Evolutionary conservation across 2,888 invertebrate genomes (phyloP).

Genomic region (Drosophila aldrichi): DNA sequence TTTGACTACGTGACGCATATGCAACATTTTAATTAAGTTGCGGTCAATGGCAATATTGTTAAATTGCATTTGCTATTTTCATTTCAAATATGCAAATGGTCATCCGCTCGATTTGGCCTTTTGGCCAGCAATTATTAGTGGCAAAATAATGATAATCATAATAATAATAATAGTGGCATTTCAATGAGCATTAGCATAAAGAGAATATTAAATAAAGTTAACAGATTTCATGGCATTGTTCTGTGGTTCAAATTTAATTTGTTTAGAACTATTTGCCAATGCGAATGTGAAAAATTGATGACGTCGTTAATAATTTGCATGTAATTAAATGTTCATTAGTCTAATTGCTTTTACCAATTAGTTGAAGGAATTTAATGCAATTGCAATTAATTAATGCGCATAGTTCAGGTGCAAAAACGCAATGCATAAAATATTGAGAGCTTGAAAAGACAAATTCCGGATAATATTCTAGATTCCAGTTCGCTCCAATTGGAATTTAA

Average conservation of each 20-base stretch:
- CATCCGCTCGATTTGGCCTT: constrained; percentile 15
- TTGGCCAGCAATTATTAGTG: constrained; percentile 18
- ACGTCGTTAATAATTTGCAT: constrained; percentile 62
- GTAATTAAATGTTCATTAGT: constrained; percentile 67
- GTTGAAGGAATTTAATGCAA: constrained; percentile 49
- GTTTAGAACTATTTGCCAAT: constrained; percentile 29
- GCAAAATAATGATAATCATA: constrained; percentile 32
- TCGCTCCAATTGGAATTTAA: neutral
- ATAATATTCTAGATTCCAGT: no score
- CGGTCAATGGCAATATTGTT: constrained; percentile 50
- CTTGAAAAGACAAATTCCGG: neutral
- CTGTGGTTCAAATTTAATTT: constrained; percentile 9
- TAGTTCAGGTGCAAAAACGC: neutral
- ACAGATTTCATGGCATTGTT: constrained; percentile 9
- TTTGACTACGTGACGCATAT: constrained; percentile 50
- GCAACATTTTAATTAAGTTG: constrained; percentile 80
- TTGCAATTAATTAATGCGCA: constrained; percentile 28
- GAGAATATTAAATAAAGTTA: constrained; percentile 29
- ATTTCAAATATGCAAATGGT: constrained; percentile 64
- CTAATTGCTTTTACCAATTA: constrained; percentile 70
- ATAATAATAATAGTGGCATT: constrained; percentile 14
- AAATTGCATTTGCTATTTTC: constrained; percentile 69
- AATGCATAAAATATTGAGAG: neutral
- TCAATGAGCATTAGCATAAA: constrained; percentile 33
- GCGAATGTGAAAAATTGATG: constrained; percentile 55